Conservation (phyloP, 53 echinoderm and acorn worm species). For the Henricia sp. region DNA sequence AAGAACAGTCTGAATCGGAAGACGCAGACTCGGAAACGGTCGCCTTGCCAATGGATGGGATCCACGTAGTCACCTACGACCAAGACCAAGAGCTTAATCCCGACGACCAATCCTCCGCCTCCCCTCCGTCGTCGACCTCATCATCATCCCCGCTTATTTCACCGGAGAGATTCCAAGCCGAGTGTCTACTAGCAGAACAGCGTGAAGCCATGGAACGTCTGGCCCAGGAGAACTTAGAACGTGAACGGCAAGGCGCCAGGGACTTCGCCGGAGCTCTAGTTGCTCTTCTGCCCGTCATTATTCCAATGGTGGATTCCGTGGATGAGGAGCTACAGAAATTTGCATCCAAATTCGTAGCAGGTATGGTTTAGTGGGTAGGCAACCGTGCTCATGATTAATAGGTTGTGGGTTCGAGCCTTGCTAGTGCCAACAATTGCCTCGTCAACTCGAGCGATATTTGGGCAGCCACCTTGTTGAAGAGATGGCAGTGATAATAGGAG, state of each 20-base stretch:
- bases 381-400: too few species aligned
- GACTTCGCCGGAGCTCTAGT: slow-evolving; percentile 87
- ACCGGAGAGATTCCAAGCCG: slow-evolving; percentile 30
- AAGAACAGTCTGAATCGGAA: not conserved
- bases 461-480: too few species aligned
- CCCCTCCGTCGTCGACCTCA: slow-evolving; percentile 6
- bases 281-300: slow-evolving; percentile 74
- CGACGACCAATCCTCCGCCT: slow-evolving; percentile 40
- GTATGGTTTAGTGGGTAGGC: too few species aligned
- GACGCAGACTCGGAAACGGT: slow-evolving; percentile 37
- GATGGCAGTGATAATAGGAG: too few species aligned
- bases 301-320: slow-evolving; percentile 73
- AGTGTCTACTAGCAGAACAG: slow-evolving; percentile 56
- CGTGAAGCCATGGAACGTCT: slow-evolving; percentile 65
- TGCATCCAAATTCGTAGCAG: slow-evolving; percentile 91
- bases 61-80: slow-evolving; percentile 26
- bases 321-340: slow-evolving; percentile 86
- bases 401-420: too few species aligned
- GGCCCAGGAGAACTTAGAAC: slow-evolving; percentile 79
- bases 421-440: too few species aligned
- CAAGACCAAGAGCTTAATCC: slow-evolving; percentile 13
- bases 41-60: slow-evolving; percentile 7
- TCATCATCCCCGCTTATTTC: slow-evolving; percentile 42
- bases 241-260: slow-evolving; percentile 84
- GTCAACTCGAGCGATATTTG: too few species aligned